Evolutionary conservation across 2,888 invertebrate species (phyloP), one percentile per base, ranked within the genome.

Genomic region (Halictus ligatus): DNA sequence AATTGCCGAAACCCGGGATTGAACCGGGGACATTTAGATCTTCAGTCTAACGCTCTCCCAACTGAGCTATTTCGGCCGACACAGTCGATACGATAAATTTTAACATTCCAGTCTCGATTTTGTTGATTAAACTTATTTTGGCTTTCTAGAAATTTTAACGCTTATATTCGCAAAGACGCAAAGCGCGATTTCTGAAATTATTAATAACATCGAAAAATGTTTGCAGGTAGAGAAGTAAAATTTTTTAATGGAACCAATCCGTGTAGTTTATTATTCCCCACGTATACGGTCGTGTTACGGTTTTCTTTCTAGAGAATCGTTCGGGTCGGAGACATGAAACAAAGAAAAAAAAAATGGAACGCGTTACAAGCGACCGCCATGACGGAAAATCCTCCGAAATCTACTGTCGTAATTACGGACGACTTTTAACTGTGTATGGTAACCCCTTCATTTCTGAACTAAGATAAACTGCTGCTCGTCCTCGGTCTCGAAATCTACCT

Each of bases 401-500:
- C 81, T 64, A 69, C 81, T 67, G 72, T 79, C 81, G 83, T 91
- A 89, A 91, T 91, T 89, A 91, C 80, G 84, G 79, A 50, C 87
- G 86, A 89, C 88, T 89, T 87, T 75, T 78, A 89, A 73, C 83
- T 60, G 72, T 71, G 72, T n/a, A 71, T 60, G 84, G 88, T 89
- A 91, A 91, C 89, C 91, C 90, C 83, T 91, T 91, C 86, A 89
- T 91, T 90, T 90, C 83, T 85, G 88, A 90, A 86, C 83, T 88
- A 89, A 92, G 92, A 92, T 92, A 87, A 92, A 92, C 92, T 88
- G 87, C 80, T 76, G 71, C 84, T 89, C 87, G 78, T 89, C 87
- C 77, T 84, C 77, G 76, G 79, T 18, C 67, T 64, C 29, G 81
- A 89, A 89, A 91, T 91, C 89, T 89, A 88, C 89, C 88, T 91